Conservation (phyloP, 2,888 invertebrate genomes). For the Drosophila nr. fundita region DNA sequence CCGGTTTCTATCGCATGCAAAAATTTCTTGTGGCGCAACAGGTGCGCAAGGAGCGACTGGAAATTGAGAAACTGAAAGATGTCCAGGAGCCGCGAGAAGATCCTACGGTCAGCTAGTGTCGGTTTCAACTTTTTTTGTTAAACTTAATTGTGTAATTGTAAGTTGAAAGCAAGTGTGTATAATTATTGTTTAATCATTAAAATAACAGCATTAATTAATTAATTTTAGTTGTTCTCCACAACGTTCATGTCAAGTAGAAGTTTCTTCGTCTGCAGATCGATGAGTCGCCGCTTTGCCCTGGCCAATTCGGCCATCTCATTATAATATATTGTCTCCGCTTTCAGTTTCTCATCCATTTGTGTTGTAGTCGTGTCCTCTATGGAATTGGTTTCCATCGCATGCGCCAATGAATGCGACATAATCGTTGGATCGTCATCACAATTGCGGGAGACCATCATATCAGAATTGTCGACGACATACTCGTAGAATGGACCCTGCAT, state of each 20-base stretch:
- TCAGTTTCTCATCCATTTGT: slow-evolving; percentile 72
- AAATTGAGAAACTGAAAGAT: slow-evolving; percentile 43
- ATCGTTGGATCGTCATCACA: slow-evolving; percentile 56
- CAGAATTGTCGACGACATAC: slow-evolving; percentile 68
- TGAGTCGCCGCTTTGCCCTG: slow-evolving; percentile 66
- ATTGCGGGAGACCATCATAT: slow-evolving; percentile 47
- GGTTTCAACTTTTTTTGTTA: not conserved
- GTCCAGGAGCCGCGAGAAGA: not conserved
- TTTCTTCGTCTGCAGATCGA: slow-evolving; percentile 74
- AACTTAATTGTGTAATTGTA: slow-evolving; percentile 41
- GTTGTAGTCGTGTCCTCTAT: slow-evolving; percentile 55
- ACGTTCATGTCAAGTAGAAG: slow-evolving; percentile 70
- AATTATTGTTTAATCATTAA: slow-evolving; percentile 38
- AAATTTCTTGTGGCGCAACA: slow-evolving; percentile 77
- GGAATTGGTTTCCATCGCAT: slow-evolving; percentile 47
- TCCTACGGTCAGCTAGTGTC: slow-evolving; percentile 9
- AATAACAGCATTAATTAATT: slow-evolving; percentile 39
- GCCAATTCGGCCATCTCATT: slow-evolving; percentile 79
- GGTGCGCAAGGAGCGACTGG: slow-evolving; percentile 65
- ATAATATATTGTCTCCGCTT: slow-evolving; percentile 77
- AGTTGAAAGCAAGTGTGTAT: slow-evolving; percentile 39
- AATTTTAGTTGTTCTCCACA: slow-evolving; percentile 45
- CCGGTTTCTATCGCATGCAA: slow-evolving; percentile 79
- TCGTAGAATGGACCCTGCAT: slow-evolving; percentile 69
- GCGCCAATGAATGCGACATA: slow-evolving; percentile 43